Conservation (phyloP, 1,140 invertebrate species). For the Saccostrea glomerata region DNA sequence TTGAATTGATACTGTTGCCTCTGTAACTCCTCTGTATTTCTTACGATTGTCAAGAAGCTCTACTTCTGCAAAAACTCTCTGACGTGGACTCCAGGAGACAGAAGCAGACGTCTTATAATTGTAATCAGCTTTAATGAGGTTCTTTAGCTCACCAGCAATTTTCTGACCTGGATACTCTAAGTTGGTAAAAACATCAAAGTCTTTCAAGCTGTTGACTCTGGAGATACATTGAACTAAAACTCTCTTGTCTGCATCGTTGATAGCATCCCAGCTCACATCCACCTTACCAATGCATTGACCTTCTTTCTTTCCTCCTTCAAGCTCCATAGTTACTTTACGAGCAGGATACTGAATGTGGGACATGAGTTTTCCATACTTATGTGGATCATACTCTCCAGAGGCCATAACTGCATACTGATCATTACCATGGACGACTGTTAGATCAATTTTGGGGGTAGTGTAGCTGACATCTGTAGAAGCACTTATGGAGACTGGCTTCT, state of each 20-base stretch:
- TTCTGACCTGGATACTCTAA: conserved; percentile 49
- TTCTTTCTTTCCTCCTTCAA: conserved; percentile 50
- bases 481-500: conserved; percentile 32
- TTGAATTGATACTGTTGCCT: conserved; percentile 52
- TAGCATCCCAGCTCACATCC: conserved; percentile 66
- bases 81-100: conserved; percentile 62
- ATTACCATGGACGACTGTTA: conserved; percentile 38
- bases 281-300: conserved; percentile 55
- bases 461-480: conserved; percentile 2
- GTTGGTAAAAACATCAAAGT: conserved; percentile 43
- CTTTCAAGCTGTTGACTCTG: conserved; percentile 42
- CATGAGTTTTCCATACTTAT: conserved; percentile 41
- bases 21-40: conserved; percentile 43
- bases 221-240: conserved; percentile 45
- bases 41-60: conserved; percentile 40
- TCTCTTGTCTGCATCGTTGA: conserved; percentile 47
- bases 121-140: conserved; percentile 33
- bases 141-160: conserved; percentile 53
- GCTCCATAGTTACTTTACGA: conserved; percentile 45
- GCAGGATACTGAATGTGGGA: conserved; percentile 54
- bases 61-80: conserved; percentile 56
- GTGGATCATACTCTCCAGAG: conserved; percentile 25
- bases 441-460: conserved; percentile 6
- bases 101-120: conserved; percentile 50
- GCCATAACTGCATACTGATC: conserved; percentile 42